Conservation (phyloP, 2,113 vertebrate species). For the Cavia porcellus region DNA sequence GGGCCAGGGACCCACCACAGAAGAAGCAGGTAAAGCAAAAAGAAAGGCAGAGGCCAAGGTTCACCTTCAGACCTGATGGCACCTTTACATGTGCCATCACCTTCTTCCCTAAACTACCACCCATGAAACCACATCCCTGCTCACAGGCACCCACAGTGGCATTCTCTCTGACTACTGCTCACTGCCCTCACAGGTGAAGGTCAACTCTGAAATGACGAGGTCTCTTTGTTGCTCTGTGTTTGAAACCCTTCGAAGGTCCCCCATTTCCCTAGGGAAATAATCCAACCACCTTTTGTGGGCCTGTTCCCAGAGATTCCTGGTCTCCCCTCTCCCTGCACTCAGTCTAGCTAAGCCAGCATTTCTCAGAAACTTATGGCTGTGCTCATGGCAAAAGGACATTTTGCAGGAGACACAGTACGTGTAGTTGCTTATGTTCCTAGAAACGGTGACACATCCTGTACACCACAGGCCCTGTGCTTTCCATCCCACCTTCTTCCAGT, state of each 20-base stretch:
- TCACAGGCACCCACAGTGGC: accelerated
- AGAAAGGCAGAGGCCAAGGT: neutral
- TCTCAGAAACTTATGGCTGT: neutral
- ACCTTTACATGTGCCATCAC: neutral
- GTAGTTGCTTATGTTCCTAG: neutral
- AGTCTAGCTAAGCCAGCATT: neutral
- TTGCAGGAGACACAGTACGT: neutral
- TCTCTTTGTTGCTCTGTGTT: neutral
- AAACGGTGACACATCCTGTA: neutral
- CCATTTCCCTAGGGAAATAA: neutral
- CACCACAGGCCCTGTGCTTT: neutral
- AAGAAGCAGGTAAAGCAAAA: neutral
- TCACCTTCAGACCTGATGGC: neutral
- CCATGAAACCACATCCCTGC: neutral
- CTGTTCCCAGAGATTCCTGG: neutral
- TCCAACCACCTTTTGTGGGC: neutral
- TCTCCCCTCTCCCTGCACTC: neutral
- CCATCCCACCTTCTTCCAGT: neutral
- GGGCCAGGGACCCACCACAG: too few relatives aligned
- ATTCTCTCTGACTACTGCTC: neutral
- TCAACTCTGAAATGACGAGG: neutral
- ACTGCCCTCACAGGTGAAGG: accelerated
- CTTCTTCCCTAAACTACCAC: neutral
- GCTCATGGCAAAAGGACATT: accelerated
- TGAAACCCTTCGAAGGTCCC: neutral